Evolutionary conservation across 1,140 invertebrate species (phyloP).

Genomic region (Pinna nobilis): DNA sequence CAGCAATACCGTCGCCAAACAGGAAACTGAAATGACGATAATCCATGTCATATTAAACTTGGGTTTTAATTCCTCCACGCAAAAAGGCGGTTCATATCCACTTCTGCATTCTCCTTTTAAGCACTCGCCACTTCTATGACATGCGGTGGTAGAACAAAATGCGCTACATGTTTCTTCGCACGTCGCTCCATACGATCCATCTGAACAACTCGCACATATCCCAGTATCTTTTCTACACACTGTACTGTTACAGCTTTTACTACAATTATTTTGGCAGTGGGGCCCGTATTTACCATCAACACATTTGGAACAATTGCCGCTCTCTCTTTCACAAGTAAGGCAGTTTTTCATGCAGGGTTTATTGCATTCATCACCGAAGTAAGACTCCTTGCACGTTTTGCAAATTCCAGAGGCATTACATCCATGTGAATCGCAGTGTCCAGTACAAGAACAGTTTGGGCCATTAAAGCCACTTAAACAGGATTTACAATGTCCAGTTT

Average conservation of each 20-base stretch:
- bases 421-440: constrained; percentile 1
- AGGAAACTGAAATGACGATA: no score
- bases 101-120: no score
- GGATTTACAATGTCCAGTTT: constrained; percentile 1
- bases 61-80: no score
- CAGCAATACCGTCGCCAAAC: no score
- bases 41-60: no score
- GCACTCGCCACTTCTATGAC: no score
- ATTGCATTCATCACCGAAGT: no score
- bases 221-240: constrained; percentile 2
- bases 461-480: constrained; percentile 20
- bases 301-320: constrained; percentile 7
- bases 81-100: no score
- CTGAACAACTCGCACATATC: not conserved
- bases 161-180: constrained; percentile 20
- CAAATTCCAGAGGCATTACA: no score
- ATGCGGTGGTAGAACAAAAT: no score
- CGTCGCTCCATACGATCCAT: constrained; percentile 17
- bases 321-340: not conserved
- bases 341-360: no score
- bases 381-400: no score
- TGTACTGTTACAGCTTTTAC: constrained; percentile 11
- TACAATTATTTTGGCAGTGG: constrained; percentile 7
- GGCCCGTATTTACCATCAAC: constrained; percentile 11
- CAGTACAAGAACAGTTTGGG: constrained; percentile 4